Base-by-base conservation (phyloP, 1,140 invertebrate genomes). In the Pachyrhynchus sulphureomaculatus region DNA sequence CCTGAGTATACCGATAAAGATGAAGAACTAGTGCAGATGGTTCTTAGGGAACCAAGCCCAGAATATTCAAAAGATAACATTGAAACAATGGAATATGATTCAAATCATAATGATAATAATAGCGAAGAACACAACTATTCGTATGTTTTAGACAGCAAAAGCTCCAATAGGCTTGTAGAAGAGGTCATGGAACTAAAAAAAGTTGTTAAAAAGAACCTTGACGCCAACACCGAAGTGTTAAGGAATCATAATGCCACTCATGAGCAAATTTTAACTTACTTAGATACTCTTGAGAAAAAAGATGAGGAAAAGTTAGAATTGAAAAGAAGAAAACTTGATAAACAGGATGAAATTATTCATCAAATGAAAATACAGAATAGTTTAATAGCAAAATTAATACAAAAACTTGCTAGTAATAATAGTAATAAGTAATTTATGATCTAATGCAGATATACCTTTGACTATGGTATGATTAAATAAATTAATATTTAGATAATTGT, bases 321-420 rank as follows among this genome's bases (percentile, higher is more conserved):
- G 10, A 48, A 57, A 17, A 33, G 33, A 17, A 20, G 12, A 26
- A 57, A 57, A 48, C 6, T 57, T 17, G 55, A 57, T 0, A 36
- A 37, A 48, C 55, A 57, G 24, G 15, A 5, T 0, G 44, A 48
- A 21, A 13, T 57, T 13, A 15, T 57, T 12, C 55, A 57, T 26
- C 55, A 57, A 48, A 44, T 57, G 17, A 48, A 48, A 48, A 47
- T 48, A 13, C 55, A 57, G 29, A 57, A 57, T 36, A 57, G 55
- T 39, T 48, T 57, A 15, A 57, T 48, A 26, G 44, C 44, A 1
- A 57, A 57, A 17, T 26, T 57, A 15, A 57, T 57, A 15, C 55
- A 57, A 13, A 57, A 57, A 51, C 6, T 51, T 34, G 17, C 21
- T 1, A 41, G 21, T 44, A 44, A 23, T 39, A 9, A 5, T 4